These are phyloP conservation scores for Pantala flavescens DNA, from an alignment of 1,140 invertebrate species.

Conservation along the genomic window DNA sequence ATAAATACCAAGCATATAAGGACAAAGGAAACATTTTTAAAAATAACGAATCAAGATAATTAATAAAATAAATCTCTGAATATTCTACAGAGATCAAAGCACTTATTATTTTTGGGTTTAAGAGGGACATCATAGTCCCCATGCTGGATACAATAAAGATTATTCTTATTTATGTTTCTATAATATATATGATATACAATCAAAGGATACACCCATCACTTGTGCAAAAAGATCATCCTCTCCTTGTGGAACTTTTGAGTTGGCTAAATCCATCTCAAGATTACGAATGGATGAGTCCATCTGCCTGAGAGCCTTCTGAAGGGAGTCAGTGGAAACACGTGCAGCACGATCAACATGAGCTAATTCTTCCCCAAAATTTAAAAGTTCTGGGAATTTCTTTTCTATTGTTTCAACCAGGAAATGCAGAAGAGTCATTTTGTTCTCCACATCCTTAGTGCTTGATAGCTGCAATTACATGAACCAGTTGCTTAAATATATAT, in stretches of 20 bases:
- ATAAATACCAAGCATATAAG: too few relatives aligned
- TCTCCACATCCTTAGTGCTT: constrained; percentile 90
- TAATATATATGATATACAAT: too few relatives aligned
- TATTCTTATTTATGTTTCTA: too few relatives aligned
- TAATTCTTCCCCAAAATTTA: constrained; percentile 79
- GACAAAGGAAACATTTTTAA: too few relatives aligned
- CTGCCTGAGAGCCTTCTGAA: constrained; percentile 71
- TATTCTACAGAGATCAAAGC: too few relatives aligned
- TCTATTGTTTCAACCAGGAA: constrained; percentile 84
- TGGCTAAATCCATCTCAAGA: constrained; percentile 78
- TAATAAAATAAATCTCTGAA: too few relatives aligned
- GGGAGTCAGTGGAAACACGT: constrained; percentile 72
- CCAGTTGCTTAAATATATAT: too few relatives aligned
- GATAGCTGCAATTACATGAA: constrained; percentile 52
- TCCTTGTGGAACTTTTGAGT: constrained; percentile 61
- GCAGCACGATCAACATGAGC: constrained; percentile 72
- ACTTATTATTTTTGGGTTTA: too few relatives aligned
- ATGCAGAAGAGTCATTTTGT: constrained; percentile 85
- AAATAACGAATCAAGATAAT: too few relatives aligned
- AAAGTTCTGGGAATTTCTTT: constrained; percentile 72
- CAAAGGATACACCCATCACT: constrained; percentile 65
- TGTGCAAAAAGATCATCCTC: constrained; percentile 72
- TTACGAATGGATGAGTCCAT: constrained; percentile 81
- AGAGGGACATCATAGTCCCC: too few relatives aligned
- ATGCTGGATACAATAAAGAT: too few relatives aligned